Base-by-base conservation (phyloP, 2,113 vertebrate genomes). In the Festucalex cinctus region DNA sequence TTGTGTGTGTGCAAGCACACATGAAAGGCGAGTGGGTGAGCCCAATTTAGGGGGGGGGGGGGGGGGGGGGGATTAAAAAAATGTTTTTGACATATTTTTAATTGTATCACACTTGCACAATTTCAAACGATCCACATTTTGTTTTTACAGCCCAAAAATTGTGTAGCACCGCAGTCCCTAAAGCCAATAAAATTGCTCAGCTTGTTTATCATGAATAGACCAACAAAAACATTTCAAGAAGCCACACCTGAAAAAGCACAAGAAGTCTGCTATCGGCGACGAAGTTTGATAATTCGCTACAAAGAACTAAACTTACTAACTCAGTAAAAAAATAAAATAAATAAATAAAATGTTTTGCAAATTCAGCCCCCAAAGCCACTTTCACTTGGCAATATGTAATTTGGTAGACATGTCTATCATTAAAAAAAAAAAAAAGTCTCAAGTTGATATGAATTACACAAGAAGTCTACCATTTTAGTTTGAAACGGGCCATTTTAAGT, bases 11-110 rank as follows among this genome's bases (percentile, higher is more conserved):
- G 70, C 28, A 39, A 48, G 65, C n/a, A 5, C 12, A 76, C 75
- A 85, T 75, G 76, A 85, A 83, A 85, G 79, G 69, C 65, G 76
- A 79, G 68, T 65, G 73, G 63, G 73, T 46, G 74, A 79, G 74
- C 51, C 66, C 58, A 24, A 57, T 35, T 20, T 14, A 2, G 22
- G 19, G 22, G 3, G 16, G 1, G 6, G 22, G 58, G 22, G 19
- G 22, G 3, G 16, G 1, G 6, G 22, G 58, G 5, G 59, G 59
- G 54, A 22, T 4, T 57, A 9, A 10, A 16, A 57, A 32, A 32
- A 1, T 10, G 7, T 32, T 32, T 57, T 5, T 26, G 22, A 24
- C 12, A 14, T 53, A 3, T 54, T 54, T 54, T 32, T 8, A 2
- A 32, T 57, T 19, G 54, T 32, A 16, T 17, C 26, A 57, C 26